Base-by-base conservation (phyloP, 2,888 invertebrate genomes). In the Nycteola revayana region DNA sequence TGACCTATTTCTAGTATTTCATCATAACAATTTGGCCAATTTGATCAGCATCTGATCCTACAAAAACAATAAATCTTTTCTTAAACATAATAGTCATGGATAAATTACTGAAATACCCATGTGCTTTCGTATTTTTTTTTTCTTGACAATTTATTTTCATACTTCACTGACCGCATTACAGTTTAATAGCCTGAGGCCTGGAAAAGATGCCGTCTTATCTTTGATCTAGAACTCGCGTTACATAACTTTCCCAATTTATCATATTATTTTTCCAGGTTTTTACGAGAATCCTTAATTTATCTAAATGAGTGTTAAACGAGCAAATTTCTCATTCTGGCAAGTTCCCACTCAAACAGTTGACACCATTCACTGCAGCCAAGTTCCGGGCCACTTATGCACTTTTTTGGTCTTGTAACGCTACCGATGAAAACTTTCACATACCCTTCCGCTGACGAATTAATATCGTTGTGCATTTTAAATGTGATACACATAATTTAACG, bases 341-440 rank as follows among this genome's bases (percentile, higher is more conserved):
- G 51, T 63, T 60, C 60, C 52, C 55, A 66, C 66, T 77, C 64
- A 59, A 70, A 69, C 56, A 34, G 65, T 74, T 71, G 71, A 73
- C 71, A 68, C 66, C 59, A 60, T 60, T 66, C 51, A 44, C 53
- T 48, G 55, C 49, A 43, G 38, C 58, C 57, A 65, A 71, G 62
- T 74, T 69, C 61, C 60, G 61, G 57, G 57, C 55, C 35, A 51
- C 61, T 69, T 65, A 54, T 71, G 66, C 62, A 66, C 65, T 66
- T 71, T 74, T 75, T 75, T 69, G 66, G 65, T 64, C 44, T 58
- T 59, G 56, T 63, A 67, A 56, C 52, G 25, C 56, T 55, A 60
- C 60, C 54, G 57, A 60, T 50, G 57, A 42, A 64, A 71, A 73
- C 63, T 72, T 75, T 65, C 55, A 49, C 62, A 56, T 58, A 61